Base-by-base conservation (phyloP, 2,797 vertebrate species). In the Spinus olivaceus region DNA sequence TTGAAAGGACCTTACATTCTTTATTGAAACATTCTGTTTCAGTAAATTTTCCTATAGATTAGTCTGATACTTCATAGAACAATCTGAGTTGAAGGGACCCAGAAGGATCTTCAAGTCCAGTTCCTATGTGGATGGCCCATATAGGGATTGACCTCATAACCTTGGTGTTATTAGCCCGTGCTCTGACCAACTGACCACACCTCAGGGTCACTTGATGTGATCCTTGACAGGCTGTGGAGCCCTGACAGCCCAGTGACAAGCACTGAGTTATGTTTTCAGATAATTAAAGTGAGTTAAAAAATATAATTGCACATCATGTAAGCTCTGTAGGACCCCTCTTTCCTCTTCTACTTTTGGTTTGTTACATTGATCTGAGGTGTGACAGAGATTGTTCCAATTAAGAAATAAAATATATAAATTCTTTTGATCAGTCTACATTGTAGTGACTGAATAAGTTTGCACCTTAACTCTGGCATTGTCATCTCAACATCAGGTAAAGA, bases 111-210 rank as follows among this genome's bases (percentile, higher is more conserved):
- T 35, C 37, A 32, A 32, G 27, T 32, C 35, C 22, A 42, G 0
- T 35, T 84, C 27, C 33, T 27, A 8, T 32, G 12, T 8, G 10
- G 51, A 51, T 23, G 15, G 23, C 8, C 37, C 10, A 16, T 10
- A 8, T 2, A 12, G 18, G 19, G 19, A 50, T n/a, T 0, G 0
- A 22, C 15, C 2, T 12, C 44, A 37, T 10, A 27, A 37, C 14
- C 12, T 23, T 51, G 37, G 12, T 51, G 27, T 37, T 42, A 32
- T 30, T 6, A 19, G 2, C 18, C 27, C 25, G 3, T 35, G 14
- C 25, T 57, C 21, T 65, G 22, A 42, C 17, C 21, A 41, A 2
- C 21, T 32, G 32, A 32, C 11, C 25, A 74, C 60, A 65, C 11
- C 35, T 50, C 44, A 27, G 27, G 5, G 22, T 32, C 37, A 15